These are phyloP conservation scores for Willowsia nigromaculata DNA, from an alignment of 2,888 invertebrate species.

Conservation along the genomic window DNA sequence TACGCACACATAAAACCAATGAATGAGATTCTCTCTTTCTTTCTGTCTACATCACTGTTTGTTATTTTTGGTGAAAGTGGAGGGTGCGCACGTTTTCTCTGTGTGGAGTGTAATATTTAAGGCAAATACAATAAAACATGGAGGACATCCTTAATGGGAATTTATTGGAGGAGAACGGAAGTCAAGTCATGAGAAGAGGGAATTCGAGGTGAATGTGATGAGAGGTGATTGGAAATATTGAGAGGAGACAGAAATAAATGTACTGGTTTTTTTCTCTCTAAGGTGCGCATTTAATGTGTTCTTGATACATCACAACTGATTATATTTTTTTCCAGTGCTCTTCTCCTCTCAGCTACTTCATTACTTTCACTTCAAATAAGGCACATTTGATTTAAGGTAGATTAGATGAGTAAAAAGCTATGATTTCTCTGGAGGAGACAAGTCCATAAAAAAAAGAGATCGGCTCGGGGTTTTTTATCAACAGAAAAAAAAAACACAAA, in stretches of 20 bases:
- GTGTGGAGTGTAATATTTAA: constrained; percentile 20
- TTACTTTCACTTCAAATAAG: background rate
- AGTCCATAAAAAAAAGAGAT: constrained; percentile 9
- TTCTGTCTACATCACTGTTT: background rate
- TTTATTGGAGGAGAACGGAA: constrained; percentile 33
- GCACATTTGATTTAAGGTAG: constrained; percentile 12
- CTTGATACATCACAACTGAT: background rate
- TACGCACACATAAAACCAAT: constrained; percentile 15
- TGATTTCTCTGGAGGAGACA: background rate
- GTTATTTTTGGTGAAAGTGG: background rate
- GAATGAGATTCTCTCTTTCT: background rate
- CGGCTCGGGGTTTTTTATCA: background rate
- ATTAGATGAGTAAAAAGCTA: constrained; percentile 13
- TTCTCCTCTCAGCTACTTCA: background rate
- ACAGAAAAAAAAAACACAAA: background rate
- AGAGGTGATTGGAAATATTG: constrained; percentile 37
- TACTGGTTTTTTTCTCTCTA: background rate
- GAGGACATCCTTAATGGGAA: constrained; percentile 32
- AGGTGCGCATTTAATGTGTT: background rate
- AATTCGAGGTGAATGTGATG: constrained; percentile 18
- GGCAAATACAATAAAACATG: constrained; percentile 41
- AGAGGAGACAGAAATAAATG: background rate
- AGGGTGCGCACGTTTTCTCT: too few relatives aligned
- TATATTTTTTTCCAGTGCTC: background rate
- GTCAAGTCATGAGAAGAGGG: background rate